Evolutionary conservation across 2,888 invertebrate genomes (phyloP), one percentile per base, ranked within the genome.

Genomic region (Chymomyza fuscimana): DNA sequence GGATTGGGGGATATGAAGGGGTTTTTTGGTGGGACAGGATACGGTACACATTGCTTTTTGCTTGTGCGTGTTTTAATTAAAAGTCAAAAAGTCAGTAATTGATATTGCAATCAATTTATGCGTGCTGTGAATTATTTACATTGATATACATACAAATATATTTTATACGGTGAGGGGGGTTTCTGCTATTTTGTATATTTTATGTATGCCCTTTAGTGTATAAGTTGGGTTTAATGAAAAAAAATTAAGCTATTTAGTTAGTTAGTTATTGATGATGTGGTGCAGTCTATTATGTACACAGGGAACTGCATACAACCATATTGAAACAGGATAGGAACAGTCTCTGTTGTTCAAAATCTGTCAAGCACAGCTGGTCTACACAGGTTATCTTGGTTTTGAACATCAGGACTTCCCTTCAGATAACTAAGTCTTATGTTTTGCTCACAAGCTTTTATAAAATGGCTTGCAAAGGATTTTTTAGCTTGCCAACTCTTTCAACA

Each of bases 81-180:
- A 83, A 85, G 84, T 77, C 81, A 83, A 76, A 83, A 78, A 76
- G 78, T 79, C 79, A 77, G 78, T 85, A 81, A 85, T 86, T 84
- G 83, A 87, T 87, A 76, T 67, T 70, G 76, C 78, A 86, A 88
- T 86, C 84, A 81, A 83, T 83, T 79, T 77, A 77, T 77, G 75
- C 69, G 65, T 72, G 70, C 60, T 70, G 67, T 22, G 54, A 54
- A 54, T 54, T 54, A 54, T 54, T 54, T 54, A 54, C 54, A 46
- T 46, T 46, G 40, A 46, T 46, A 46, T 46, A 46, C 40, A 46
- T 10, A 46, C 40, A 46, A 46, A 46, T 46, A 46, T 46, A 46
- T 46, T 46, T 46, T 46, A 12, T 12, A 12, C 4, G 10, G 3
- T 40, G 9, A 12, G 40, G 40, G 40, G 40, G 5, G 40, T 46